Conservation (phyloP, 2,888 invertebrate species). For the Athalia circularis region DNA sequence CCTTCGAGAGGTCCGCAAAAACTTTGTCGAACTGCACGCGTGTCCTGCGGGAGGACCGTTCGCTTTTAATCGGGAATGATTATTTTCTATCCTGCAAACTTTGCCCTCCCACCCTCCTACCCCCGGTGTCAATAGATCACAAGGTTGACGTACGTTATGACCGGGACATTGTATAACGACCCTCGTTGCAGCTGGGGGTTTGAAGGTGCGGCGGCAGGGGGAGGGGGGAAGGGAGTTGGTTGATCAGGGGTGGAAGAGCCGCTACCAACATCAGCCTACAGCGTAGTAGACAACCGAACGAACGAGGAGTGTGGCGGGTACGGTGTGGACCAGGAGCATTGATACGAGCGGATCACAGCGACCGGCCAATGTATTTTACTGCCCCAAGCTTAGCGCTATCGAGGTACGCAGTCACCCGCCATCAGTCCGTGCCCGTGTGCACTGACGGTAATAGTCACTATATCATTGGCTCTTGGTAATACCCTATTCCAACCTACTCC, state of each 20-base stretch:
- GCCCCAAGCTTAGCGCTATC: slow-evolving; percentile 74
- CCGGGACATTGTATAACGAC: slow-evolving; percentile 58
- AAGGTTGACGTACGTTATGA: slow-evolving; percentile 59
- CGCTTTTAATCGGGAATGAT: slow-evolving; percentile 35
- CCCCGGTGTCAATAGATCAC: slow-evolving; percentile 59
- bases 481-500: slow-evolving; percentile 65
- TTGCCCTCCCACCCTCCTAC: slow-evolving; percentile 15
- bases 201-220: slow-evolving; percentile 44
- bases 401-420: slow-evolving; percentile 74
- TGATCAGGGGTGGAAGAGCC: slow-evolving; percentile 46
- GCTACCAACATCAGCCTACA: slow-evolving; percentile 56
- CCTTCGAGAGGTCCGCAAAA: background rate
- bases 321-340: slow-evolving; percentile 62
- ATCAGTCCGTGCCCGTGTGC: slow-evolving; percentile 73
- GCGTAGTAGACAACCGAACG: slow-evolving; percentile 67
- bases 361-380: slow-evolving; percentile 73
- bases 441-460: slow-evolving; percentile 75
- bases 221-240: too few species aligned
- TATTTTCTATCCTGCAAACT: background rate
- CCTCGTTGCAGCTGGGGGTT: slow-evolving; percentile 49
- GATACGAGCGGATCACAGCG: slow-evolving; percentile 74
- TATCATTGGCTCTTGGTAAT: slow-evolving; percentile 74
- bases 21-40: background rate
- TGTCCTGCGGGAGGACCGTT: slow-evolving; percentile 15
- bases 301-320: slow-evolving; percentile 27